phyloP scores from a whole-genome alignment of 2,797 vertebrate species.

The Xerus rutilus region DNA sequence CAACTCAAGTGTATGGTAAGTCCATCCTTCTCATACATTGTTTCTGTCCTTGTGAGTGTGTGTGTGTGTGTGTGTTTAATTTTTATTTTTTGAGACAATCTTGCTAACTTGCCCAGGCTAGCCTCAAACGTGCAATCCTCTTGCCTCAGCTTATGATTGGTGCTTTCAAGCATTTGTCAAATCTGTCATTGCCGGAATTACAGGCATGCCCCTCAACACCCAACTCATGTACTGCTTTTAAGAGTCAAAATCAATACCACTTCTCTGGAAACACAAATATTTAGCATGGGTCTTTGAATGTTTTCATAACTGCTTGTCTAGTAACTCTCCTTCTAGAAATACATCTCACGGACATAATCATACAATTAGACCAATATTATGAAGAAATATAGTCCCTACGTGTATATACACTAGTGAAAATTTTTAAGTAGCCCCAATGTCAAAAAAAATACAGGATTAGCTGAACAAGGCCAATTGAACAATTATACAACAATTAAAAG shows the following conservation, averaged over 20 bases:
- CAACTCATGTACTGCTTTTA: not conserved
- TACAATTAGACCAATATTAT: not conserved
- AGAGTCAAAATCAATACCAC: not conserved
- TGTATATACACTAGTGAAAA: not conserved
- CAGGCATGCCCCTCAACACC: too few species aligned
- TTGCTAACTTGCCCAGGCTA: too few species aligned
- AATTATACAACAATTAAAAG: not conserved
- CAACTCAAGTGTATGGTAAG: not conserved
- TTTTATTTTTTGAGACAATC: too few species aligned
- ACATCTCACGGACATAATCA: not conserved
- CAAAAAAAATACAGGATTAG: not conserved
- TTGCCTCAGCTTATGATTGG: too few species aligned
- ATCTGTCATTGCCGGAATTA: too few species aligned
- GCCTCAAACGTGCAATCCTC: too few species aligned
- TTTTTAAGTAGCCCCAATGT: not conserved
- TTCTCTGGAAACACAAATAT: not conserved
- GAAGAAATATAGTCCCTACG: not conserved
- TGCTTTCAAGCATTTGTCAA: too few species aligned
- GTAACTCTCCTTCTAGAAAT: constrained; percentile 1
- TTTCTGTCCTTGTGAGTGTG: too few species aligned
- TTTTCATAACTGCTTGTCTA: not conserved
- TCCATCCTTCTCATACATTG: not conserved
- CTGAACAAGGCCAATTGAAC: not conserved
- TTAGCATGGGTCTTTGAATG: not conserved
- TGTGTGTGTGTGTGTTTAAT: too few species aligned